Conservation (phyloP, 2,888 invertebrate species). For the Drosophila anceps region DNA sequence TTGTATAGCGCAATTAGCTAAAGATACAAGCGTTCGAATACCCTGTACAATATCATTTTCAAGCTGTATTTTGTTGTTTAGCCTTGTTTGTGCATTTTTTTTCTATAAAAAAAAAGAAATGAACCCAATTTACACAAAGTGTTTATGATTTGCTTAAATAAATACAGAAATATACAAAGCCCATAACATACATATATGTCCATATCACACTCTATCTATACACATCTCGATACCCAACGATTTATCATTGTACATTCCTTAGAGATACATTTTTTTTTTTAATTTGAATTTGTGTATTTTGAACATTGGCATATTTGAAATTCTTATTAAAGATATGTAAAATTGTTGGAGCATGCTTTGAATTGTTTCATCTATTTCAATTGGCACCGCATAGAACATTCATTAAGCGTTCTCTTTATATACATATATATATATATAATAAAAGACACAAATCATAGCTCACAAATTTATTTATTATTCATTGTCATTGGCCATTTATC, state of each 20-base stretch:
- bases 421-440: background rate
- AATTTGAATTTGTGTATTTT: slow-evolving; percentile 15
- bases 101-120: background rate
- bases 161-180: slow-evolving; percentile 12
- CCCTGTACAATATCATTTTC: slow-evolving; percentile 32
- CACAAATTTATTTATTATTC: slow-evolving; percentile 19
- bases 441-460: slow-evolving; percentile 17
- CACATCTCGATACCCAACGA: slow-evolving; percentile 11
- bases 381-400: slow-evolving; percentile 59
- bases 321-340: slow-evolving; percentile 26
- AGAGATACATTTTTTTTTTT: background rate
- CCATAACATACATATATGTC: slow-evolving; percentile 25
- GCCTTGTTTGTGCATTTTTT: slow-evolving; percentile 16
- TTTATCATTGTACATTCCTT: slow-evolving; percentile 12
- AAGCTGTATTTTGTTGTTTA: slow-evolving; percentile 46
- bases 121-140: slow-evolving; percentile 11
- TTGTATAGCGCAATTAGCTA: slow-evolving; percentile 32
- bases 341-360: slow-evolving; percentile 64
- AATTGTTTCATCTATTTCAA: slow-evolving; percentile 53
- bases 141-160: slow-evolving; percentile 36
- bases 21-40: slow-evolving; percentile 14
- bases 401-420: background rate
- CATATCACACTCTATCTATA: slow-evolving; percentile 15
- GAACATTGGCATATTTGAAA: slow-evolving; percentile 52
- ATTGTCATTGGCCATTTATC: slow-evolving; percentile 31